These are phyloP conservation scores for Brachyptera risi DNA, from an alignment of 2,888 invertebrate species.

Conservation along the genomic window DNA sequence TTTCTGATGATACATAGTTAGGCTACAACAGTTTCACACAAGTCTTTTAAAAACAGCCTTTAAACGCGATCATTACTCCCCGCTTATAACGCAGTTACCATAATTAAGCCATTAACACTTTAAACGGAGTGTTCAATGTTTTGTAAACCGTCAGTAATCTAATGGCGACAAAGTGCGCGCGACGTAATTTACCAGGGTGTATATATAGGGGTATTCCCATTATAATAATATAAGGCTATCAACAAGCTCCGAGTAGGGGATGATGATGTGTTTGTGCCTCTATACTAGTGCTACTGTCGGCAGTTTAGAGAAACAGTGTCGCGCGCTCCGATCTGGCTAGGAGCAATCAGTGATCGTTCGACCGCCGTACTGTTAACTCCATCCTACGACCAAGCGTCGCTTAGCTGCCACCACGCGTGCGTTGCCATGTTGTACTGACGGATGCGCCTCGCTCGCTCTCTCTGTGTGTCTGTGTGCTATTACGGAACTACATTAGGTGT, in stretches of 20 bases:
- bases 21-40: no score
- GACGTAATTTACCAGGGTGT: slow-evolving; percentile 31
- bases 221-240: slow-evolving; percentile 32
- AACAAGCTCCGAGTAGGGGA: slow-evolving; percentile 32
- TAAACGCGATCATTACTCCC: no score
- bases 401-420: no score
- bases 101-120: background rate
- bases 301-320: slow-evolving; percentile 30
- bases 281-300: slow-evolving; percentile 32
- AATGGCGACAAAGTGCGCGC: slow-evolving; percentile 32
- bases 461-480: background rate
- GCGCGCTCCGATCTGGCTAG: slow-evolving; percentile 5
- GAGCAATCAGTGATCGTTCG: slow-evolving; percentile 29
- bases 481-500: background rate
- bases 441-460: background rate
- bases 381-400: no score
- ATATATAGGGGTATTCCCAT: slow-evolving; percentile 28
- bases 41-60: no score
- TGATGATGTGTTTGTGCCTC: slow-evolving; percentile 32
- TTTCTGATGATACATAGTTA: no score
- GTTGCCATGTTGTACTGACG: no score
- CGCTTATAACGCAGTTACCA: background rate
- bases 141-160: slow-evolving; percentile 25
- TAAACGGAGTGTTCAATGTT: slow-evolving; percentile 21
- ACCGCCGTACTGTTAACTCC: slow-evolving; percentile 12